Evolutionary conservation across 2,888 invertebrate genomes (phyloP).

Genomic region (Aphodius granarius): DNA sequence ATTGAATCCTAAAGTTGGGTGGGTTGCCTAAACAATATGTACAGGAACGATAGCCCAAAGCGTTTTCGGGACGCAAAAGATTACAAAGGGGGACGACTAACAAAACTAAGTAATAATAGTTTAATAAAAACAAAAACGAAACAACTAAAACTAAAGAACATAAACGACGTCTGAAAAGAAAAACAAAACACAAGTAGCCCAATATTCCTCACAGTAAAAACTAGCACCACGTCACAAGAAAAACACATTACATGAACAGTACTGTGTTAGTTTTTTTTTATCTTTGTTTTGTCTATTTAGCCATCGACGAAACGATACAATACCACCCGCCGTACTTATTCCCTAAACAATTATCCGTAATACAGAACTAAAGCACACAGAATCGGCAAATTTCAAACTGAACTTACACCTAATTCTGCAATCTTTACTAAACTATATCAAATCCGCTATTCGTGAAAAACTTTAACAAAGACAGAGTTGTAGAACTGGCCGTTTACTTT

Average conservation of each 20-base stretch:
- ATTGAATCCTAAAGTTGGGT: neutral
- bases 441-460: neutral
- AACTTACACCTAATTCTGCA: neutral
- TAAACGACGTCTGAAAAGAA: neutral
- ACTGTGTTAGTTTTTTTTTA: neutral
- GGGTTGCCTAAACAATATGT: neutral
- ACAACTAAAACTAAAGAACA: neutral
- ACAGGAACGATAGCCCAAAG: neutral
- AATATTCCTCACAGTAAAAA: neutral
- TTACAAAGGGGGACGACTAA: neutral
- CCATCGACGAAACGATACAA: neutral
- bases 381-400: neutral
- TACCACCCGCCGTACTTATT: neutral
- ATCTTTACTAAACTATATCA: neutral
- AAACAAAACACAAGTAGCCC: neutral
- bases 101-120: neutral
- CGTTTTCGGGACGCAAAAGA: neutral
- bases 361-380: neutral
- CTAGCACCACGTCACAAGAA: constrained; percentile 5
- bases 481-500: neutral
- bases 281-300: neutral
- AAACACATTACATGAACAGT: neutral
- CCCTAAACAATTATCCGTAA: neutral
- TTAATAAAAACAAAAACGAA: neutral
- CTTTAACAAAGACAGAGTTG: neutral